These are phyloP conservation scores for Holothuria scabra DNA, from an alignment of 53 echinoderm and acorn worm species.

Conservation along the genomic window DNA sequence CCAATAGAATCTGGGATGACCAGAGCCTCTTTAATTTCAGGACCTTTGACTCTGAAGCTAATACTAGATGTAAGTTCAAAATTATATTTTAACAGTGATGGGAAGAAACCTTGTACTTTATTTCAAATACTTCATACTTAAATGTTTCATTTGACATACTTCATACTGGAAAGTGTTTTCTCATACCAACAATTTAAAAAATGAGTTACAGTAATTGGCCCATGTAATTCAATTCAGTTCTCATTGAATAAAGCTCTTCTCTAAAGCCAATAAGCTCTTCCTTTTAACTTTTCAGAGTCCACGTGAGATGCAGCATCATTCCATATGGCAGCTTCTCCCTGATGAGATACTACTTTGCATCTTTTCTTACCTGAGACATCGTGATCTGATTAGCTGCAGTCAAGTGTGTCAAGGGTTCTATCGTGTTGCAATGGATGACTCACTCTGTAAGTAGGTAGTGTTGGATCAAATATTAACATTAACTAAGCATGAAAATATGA, in stretches of 20 bases:
- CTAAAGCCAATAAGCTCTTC: no score
- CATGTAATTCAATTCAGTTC: no score
- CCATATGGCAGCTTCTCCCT: slow-evolving; percentile 97
- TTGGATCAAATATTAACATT: no score
- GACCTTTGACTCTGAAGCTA: slow-evolving; percentile 85
- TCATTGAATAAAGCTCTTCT: no score
- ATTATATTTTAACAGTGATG: not conserved
- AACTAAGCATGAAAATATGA: no score
- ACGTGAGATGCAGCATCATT: slow-evolving; percentile 67
- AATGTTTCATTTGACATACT: no score
- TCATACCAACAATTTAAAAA: no score
- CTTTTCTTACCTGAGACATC: slow-evolving; percentile 69
- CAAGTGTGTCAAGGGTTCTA: slow-evolving; percentile 76
- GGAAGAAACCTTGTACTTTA: no score
- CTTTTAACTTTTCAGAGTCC: slow-evolving; percentile 71
- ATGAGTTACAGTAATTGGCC: no score
- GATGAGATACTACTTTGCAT: slow-evolving; percentile 89
- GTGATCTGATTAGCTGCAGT: slow-evolving; percentile 62
- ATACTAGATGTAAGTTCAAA: slow-evolving; percentile 81
- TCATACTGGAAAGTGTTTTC: no score
- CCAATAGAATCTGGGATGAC: not conserved
- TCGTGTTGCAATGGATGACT: slow-evolving; percentile 83
- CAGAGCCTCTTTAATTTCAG: slow-evolving; percentile 9
- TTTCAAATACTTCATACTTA: not conserved
- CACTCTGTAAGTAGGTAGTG: slow-evolving; percentile 74